Evolutionary conservation across 1,140 invertebrate genomes (phyloP), one percentile per base, ranked within the genome.

Genomic region (Lepidurus arcticus): DNA sequence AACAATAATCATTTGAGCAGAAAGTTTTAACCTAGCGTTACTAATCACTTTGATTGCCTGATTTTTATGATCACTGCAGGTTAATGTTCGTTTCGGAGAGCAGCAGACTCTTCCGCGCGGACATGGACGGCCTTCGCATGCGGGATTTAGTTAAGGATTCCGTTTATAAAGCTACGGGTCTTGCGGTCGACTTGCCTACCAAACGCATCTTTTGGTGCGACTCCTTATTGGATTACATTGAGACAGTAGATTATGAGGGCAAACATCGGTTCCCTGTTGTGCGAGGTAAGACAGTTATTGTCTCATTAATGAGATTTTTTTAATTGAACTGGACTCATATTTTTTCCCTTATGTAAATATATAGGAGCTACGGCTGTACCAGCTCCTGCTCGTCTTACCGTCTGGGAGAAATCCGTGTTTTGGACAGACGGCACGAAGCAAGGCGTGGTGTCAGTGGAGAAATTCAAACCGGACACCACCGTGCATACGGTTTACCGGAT

Each of bases 371-470:
- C 92, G 76, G 85, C 86, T 78, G 94, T 97, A 0, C 96, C 96
- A 1, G 92, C 93, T 21, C 94, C 95, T 0, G 91, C 93, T 1
- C 87, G 93, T 34, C 83, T 98, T 7, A 90, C 95, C 0, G 84
- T 96, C 0, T 98, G 97, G 85, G 96, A 98, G 85, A 94, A 95
- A 83, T 87, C 92, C 44, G 89, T 99, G 2, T 99, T 91, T 85
- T 99, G 96, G 94, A 97, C 96, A 0, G 98, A 99, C 83, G 91
- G 90, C 80, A 98, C 95, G 0, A 96, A 97, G 82, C 95, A 98
- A 84, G 96, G 95, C 1, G 90, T 99, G 5, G 91, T 98, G 86
- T 92, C 91, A 1, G 92, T 97, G 0, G 93, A 96, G 82, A 98
- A 98, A 84, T 98, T 91, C 82, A 91, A 91, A 0, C 88, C 91